These are phyloP conservation scores for Euthynnus affinis DNA, from an alignment of 2,797 vertebrate species.

Conservation along the genomic window DNA sequence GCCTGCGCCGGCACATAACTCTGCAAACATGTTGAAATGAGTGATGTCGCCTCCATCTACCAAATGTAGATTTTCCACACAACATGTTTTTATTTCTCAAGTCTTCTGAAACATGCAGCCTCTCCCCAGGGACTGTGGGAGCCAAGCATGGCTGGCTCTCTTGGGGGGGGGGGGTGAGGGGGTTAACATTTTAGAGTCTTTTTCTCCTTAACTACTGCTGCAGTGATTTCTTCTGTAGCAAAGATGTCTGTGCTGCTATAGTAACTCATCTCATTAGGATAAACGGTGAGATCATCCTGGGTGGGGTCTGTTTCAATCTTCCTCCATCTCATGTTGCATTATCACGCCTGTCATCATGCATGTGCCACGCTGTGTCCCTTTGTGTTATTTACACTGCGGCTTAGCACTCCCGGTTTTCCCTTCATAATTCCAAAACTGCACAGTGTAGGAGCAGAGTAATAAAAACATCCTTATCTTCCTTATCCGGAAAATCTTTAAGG, in stretches of 20 bases:
- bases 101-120: conserved; percentile 72
- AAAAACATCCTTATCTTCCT: conserved; percentile 73
- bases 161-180: too few relatives aligned
- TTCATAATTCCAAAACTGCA: conserved; percentile 51
- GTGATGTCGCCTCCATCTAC: conserved; percentile 75
- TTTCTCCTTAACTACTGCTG: conserved; percentile 66
- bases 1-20: conserved; percentile 55
- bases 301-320: conserved; percentile 76
- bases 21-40: conserved; percentile 74
- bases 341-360: conserved; percentile 75
- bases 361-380: conserved; percentile 71
- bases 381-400: conserved; percentile 70
- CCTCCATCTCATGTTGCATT: conserved; percentile 79
- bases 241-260: conserved; percentile 64
- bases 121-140: conserved; percentile 77
- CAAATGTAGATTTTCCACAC: conserved; percentile 79
- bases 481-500: conserved; percentile 68
- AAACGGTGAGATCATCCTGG: conserved; percentile 79
- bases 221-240: conserved; percentile 62
- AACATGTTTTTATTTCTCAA: conserved; percentile 79
- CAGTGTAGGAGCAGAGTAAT: conserved; percentile 55
- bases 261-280: conserved; percentile 80
- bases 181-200: conserved; percentile 73
- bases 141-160: conserved; percentile 79
- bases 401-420: conserved; percentile 45